Percentiles rank a stretch among this genome's conserved stretches.
These are phyloP conservation scores for Podilymbus podiceps DNA, from an alignment of 2,113 vertebrate genomes.

Conservation along the genomic window DNA sequence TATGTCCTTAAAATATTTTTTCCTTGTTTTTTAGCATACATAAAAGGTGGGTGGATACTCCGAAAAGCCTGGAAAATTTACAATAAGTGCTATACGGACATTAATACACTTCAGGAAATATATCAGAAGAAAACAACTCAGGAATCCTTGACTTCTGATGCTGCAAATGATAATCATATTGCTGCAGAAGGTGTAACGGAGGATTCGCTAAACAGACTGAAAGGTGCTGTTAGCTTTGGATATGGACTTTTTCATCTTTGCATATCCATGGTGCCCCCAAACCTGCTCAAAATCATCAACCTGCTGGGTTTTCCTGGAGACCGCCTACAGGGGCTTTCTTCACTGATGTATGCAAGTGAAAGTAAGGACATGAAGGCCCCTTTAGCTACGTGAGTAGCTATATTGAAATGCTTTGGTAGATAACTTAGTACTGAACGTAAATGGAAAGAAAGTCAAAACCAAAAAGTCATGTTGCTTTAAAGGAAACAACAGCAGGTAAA, in stretches of 20 bases:
- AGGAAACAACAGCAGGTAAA: conserved; percentile 67
- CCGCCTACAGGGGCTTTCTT: conserved; percentile 94
- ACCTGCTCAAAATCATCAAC: conserved; percentile 99
- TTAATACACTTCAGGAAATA: conserved; percentile 90
- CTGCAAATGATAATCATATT: conserved; percentile 90
- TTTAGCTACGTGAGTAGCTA: conserved; percentile 97
- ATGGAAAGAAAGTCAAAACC: conserved; percentile 21
- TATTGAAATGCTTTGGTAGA: conserved; percentile 81
- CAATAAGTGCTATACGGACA: conserved; percentile 97
- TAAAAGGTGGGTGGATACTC: conserved; percentile 99
- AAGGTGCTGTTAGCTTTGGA: conserved; percentile 98
- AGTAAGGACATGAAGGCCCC: conserved; percentile 99
- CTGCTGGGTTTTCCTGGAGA: conserved; percentile 98
- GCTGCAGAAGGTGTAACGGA: conserved; percentile 84
- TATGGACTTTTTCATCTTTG: conserved; percentile 99
- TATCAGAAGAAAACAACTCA: conserved; percentile 82
- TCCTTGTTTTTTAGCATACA: conserved; percentile 81
- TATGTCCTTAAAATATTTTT: not conserved
- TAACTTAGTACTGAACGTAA: conserved; percentile 78
- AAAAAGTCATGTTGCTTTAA: conserved; percentile 25
- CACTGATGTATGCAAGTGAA: conserved; percentile 96
- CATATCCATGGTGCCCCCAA: conserved; percentile 99
- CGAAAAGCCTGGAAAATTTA: conserved; percentile 99
- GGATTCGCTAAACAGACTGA: conserved; percentile 93
- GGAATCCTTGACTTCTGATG: conserved; percentile 83